These are phyloP conservation scores for Micrastur ruficollis DNA, from an alignment of 2,797 vertebrate species.

Conservation along the genomic window DNA sequence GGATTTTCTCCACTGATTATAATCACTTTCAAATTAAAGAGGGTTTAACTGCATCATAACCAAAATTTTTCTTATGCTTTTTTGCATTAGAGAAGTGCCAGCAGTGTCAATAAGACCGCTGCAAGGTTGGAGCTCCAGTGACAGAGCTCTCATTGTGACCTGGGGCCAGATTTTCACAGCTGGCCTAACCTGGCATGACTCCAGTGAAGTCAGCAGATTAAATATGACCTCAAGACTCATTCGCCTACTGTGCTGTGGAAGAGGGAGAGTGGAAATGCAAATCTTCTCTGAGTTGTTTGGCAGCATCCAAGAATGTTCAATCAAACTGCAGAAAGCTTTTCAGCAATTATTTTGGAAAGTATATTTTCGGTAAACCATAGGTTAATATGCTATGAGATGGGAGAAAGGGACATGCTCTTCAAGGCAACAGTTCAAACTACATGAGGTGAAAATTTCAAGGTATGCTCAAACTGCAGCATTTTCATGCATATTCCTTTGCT, in stretches of 20 bases:
- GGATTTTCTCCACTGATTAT: slow-evolving; percentile 69
- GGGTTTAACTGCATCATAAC: slow-evolving; percentile 49
- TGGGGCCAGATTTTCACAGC: slow-evolving; percentile 28
- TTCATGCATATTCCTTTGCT: neutral
- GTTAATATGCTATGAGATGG: neutral
- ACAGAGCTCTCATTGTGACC: slow-evolving; percentile 36
- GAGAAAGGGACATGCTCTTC: neutral
- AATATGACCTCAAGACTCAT: neutral
- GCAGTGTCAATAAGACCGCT: neutral
- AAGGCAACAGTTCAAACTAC: neutral
- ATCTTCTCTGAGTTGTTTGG: neutral
- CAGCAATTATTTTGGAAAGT: neutral
- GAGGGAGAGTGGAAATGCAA: neutral
- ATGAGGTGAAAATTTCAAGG: neutral
- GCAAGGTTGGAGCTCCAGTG: slow-evolving; percentile 9
- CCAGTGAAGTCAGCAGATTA: slow-evolving; percentile 33
- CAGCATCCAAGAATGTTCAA: neutral
- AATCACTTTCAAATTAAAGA: slow-evolving; percentile 70
- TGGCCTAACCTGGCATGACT: neutral
- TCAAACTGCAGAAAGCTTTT: neutral
- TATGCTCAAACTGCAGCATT: neutral
- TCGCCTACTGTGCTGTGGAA: neutral
- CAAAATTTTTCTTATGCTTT: neutral
- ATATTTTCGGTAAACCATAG: fast-evolving
- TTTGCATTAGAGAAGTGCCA: neutral